phyloP scores from a whole-genome alignment of 2,888 invertebrate genomes.

The Hypomecis punctinalis region DNA sequence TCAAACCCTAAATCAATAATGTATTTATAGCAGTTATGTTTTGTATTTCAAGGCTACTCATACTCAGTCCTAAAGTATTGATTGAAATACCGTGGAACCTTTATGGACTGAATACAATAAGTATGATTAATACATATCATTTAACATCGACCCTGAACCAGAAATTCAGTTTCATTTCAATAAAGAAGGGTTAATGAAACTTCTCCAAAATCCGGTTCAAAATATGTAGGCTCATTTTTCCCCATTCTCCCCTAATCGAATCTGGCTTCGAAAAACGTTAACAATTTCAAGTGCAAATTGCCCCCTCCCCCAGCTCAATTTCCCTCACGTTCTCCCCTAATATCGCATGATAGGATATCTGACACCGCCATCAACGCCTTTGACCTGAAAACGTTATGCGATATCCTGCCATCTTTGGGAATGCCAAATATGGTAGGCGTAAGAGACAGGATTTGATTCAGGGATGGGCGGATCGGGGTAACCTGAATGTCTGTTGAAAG shows the following conservation, averaged over 20 bases:
- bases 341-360: slow-evolving; percentile 36
- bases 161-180: too few relatives aligned
- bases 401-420: slow-evolving; percentile 25
- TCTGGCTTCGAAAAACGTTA: slow-evolving; percentile 26
- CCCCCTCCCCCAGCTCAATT: slow-evolving; percentile 33
- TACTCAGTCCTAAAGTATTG: too few relatives aligned
- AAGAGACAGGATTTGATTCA: background rate
- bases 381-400: slow-evolving; percentile 37
- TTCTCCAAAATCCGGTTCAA: background rate
- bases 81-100: too few relatives aligned
- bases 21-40: too few relatives aligned
- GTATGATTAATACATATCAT: too few relatives aligned
- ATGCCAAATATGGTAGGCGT: slow-evolving; percentile 26
- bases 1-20: too few relatives aligned
- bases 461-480: background rate
- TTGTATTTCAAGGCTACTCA: too few relatives aligned
- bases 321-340: slow-evolving; percentile 31
- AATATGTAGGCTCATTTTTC: slow-evolving; percentile 5
- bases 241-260: slow-evolving; percentile 17
- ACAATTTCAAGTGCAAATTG: slow-evolving; percentile 38
- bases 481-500: background rate
- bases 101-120: too few relatives aligned
- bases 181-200: too few relatives aligned
- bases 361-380: slow-evolving; percentile 28
- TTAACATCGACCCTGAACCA: too few relatives aligned